These are phyloP conservation scores for Diorhabda elongata DNA, from an alignment of 1,140 invertebrate species.

Conservation along the genomic window DNA sequence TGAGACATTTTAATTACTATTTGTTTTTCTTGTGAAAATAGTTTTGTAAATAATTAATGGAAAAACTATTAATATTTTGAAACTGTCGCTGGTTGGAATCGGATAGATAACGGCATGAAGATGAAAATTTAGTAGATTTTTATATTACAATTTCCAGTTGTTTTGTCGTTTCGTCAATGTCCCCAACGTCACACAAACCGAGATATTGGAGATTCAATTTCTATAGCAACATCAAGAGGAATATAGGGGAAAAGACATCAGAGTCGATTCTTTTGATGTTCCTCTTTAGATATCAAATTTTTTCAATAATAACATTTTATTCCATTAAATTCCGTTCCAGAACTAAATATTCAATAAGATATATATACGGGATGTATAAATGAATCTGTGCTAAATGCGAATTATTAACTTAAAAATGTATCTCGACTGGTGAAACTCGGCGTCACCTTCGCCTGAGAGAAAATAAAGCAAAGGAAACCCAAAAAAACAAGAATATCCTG, in stretches of 20 bases:
- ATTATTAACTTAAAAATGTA: no score
- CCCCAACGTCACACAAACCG: constrained; percentile 12
- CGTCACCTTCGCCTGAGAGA: no score
- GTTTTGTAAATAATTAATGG: no score
- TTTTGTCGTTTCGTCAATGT: constrained; percentile 21
- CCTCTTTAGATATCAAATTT: background rate
- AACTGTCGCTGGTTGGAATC: background rate
- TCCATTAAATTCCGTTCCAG: background rate
- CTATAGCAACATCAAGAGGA: constrained; percentile 26
- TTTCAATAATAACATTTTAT: background rate
- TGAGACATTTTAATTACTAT: no score
- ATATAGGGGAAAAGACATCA: constrained; percentile 18
- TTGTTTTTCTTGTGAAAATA: no score
- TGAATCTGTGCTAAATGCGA: no score
- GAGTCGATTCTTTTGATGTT: constrained; percentile 1
- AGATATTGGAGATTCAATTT: constrained; percentile 28
- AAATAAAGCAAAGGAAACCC: no score
- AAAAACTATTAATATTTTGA: no score
- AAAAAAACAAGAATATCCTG: no score
- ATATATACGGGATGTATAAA: no score
- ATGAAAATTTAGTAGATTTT: constrained; percentile 7
- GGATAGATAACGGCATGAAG: background rate
- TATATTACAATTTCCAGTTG: constrained; percentile 30
- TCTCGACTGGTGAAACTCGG: no score
- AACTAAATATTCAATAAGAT: no score